phyloP scores from a whole-genome alignment of 2,113 vertebrate species.

The Petrocephalus zakoni region DNA sequence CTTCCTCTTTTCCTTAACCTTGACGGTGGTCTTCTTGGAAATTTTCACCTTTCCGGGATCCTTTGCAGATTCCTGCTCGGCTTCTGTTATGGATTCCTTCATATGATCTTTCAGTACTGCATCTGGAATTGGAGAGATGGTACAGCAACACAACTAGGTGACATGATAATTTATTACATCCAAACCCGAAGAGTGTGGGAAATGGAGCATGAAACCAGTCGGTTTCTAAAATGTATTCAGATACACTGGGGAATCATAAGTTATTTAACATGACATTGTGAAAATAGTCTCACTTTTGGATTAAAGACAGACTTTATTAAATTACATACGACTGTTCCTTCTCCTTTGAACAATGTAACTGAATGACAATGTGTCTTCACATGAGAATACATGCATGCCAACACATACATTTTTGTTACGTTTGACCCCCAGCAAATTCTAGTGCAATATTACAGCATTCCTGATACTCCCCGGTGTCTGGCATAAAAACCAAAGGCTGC shows the following conservation, averaged over 20 bases:
- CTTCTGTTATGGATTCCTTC: slow-evolving; percentile 45
- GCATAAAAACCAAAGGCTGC: not conserved
- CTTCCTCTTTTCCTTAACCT: slow-evolving; percentile 62
- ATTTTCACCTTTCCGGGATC: slow-evolving; percentile 49
- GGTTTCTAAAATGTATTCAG: not conserved
- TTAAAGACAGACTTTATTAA: not conserved
- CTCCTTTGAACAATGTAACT: not conserved
- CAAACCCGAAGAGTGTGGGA: not conserved
- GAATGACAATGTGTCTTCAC: not conserved
- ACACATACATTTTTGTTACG: not conserved
- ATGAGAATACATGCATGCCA: not conserved
- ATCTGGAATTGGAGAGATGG: not conserved
- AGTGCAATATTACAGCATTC: not conserved
- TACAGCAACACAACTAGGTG: not conserved
- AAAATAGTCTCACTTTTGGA: not conserved
- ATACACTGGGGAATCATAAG: not conserved
- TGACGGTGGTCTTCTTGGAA: slow-evolving; percentile 51
- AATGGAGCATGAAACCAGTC: not conserved
- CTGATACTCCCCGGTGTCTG: not conserved
- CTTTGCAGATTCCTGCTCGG: slow-evolving; percentile 39
- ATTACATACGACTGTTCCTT: not conserved
- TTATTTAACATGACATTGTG: not conserved
- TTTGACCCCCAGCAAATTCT: not conserved
- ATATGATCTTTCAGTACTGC: slow-evolving; percentile 23
- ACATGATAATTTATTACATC: not conserved